Evolutionary conservation across 2,888 invertebrate species (phyloP), one percentile per base, ranked within the genome.

Genomic region (Ditula angustiorana): DNA sequence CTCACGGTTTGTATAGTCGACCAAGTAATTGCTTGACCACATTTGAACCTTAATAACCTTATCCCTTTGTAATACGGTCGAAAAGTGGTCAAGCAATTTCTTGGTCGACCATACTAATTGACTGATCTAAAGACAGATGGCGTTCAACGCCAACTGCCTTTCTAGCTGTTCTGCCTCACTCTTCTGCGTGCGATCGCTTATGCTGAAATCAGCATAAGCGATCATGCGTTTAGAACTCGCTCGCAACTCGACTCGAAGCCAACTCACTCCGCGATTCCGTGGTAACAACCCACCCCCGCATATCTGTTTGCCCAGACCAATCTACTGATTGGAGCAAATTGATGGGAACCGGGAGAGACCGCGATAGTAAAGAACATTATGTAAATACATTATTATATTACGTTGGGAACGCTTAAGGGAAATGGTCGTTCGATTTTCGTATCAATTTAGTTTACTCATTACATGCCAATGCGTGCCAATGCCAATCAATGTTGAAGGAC

Each of bases 301-400:
- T 19, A 19, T 19, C 41, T 46, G 30, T 63, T 61, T 55, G 57
- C 50, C 35, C 55, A 58, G 37, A 68, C 70, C 72, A 72, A 72
- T 72, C 69, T 69, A 69, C 70, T 72, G 72, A 72, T 72, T 70
- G 72, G 35, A 63, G 67, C 71, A 71, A 71, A 69, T 71, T 69
- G 69, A 67, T 56, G 66, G 66, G 68, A 53, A 13, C 19, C n/a
- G 2, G 5, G 53, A 46, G 67, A 52, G 23, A n/a, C 57, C 49
- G 57, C 61, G 61, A 65, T 41, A 24, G 37, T 21, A 52, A 33
- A 11, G 52, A 53, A 35, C 35, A 53, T 35, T 41, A 61, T 60
- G 47, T 41, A 61, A 50, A 50, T 61, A 61, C 61, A 35, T 49
- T 59, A 59, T 59, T 59, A 49, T 49, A 47, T 47, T 53, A 23